Conservation (phyloP, 2,888 invertebrate species). For the Cheilosia variabilis region DNA sequence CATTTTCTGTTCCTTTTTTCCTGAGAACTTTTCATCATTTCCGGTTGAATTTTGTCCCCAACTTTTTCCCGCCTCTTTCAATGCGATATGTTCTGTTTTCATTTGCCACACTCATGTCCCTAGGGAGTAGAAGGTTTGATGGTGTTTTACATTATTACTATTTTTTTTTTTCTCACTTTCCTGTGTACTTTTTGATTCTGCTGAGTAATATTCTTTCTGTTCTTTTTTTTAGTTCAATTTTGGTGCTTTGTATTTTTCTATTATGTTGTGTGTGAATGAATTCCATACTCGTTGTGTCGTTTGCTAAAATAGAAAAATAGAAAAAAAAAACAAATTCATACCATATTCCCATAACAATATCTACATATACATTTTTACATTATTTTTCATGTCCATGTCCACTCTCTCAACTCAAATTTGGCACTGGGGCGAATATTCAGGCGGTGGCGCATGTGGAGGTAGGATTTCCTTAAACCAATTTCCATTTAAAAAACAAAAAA, state of each 20-base stretch:
- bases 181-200: slow-evolving; percentile 19
- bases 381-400: slow-evolving; percentile 75
- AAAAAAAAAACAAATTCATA: slow-evolving; percentile 50
- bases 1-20: slow-evolving; percentile 18
- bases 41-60: slow-evolving; percentile 34
- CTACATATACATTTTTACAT: slow-evolving; percentile 75
- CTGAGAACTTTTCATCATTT: slow-evolving; percentile 43
- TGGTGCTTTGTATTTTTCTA: slow-evolving; percentile 69
- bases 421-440: slow-evolving; percentile 75
- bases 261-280: slow-evolving; percentile 72
- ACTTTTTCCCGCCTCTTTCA: neutral
- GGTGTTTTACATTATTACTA: slow-evolving; percentile 18
- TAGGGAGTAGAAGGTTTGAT: slow-evolving; percentile 47
- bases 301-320: slow-evolving; percentile 62
- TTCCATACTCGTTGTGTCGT: slow-evolving; percentile 73
- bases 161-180: slow-evolving; percentile 34
- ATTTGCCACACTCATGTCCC: slow-evolving; percentile 57
- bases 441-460: slow-evolving; percentile 76
- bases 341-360: slow-evolving; percentile 75
- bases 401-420: slow-evolving; percentile 66
- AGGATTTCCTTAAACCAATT: slow-evolving; percentile 72
- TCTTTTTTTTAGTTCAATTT: slow-evolving; percentile 32
- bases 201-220: slow-evolving; percentile 47
- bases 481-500: slow-evolving; percentile 39
- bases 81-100: slow-evolving; percentile 59